These are phyloP conservation scores for Meteorus sp. DNA, from an alignment of 1,140 invertebrate genomes.

Conservation along the genomic window DNA sequence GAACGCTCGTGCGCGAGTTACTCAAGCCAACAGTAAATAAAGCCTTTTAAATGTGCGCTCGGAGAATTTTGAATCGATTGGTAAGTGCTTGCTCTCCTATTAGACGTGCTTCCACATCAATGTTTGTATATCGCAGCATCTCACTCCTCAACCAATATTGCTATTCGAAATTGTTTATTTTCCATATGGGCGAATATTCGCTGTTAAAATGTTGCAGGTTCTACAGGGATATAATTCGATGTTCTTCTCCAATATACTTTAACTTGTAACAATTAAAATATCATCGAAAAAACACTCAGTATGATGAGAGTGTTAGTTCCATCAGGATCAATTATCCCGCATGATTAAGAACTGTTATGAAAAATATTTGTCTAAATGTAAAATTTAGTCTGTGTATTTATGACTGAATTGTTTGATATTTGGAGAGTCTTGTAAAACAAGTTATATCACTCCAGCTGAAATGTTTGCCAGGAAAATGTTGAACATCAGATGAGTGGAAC, in stretches of 20 bases:
- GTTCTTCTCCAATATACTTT: neutral
- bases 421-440: no score
- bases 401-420: no score
- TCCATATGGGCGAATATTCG: neutral
- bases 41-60: neutral
- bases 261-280: neutral
- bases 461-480: no score
- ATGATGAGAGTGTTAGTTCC: no score
- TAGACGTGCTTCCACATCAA: neutral
- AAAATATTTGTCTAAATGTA: no score
- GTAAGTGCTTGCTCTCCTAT: neutral
- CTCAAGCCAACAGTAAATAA: conserved; percentile 2
- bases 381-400: no score
- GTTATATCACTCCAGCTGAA: no score
- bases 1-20: neutral
- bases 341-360: no score
- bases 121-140: no score
- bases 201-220: neutral
- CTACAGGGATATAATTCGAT: neutral
- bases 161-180: neutral
- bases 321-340: no score
- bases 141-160: neutral
- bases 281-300: neutral
- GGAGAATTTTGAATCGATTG: neutral
- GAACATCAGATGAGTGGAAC: no score